These are phyloP conservation scores for Pagetopsis macropterus DNA, from an alignment of 2,797 vertebrate genomes.

Conservation along the genomic window DNA sequence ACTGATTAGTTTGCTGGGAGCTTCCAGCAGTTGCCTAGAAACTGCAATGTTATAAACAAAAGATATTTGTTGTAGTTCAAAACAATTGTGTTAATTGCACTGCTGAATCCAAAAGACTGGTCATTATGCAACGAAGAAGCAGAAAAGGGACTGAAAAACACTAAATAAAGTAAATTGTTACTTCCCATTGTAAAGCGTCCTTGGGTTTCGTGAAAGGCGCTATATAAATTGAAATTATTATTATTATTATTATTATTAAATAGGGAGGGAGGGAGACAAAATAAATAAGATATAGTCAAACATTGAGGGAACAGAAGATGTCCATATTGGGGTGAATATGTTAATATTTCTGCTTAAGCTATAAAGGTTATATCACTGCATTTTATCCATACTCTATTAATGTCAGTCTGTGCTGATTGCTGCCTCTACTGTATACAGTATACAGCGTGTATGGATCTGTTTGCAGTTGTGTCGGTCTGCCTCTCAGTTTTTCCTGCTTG, in stretches of 20 bases:
- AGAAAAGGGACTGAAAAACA: neutral
- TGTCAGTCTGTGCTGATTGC: conserved; percentile 10
- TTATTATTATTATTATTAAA: too few species aligned
- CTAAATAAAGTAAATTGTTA: too few species aligned
- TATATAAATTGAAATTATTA: too few species aligned
- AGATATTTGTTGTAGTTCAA: conserved; percentile 11
- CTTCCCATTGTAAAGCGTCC: too few species aligned
- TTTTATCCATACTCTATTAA: neutral
- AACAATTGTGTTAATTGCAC: conserved; percentile 32
- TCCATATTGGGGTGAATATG: neutral
- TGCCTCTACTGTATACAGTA: conserved; percentile 2
- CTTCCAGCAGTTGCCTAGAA: conserved; percentile 26
- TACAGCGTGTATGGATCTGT: conserved; percentile 21
- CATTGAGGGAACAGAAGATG: neutral
- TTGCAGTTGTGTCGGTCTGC: conserved; percentile 17
- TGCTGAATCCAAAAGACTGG: conserved; percentile 13
- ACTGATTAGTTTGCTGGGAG: conserved; percentile 38
- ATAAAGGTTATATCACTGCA: neutral
- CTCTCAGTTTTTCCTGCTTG: conserved; percentile 16
- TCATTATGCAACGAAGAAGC: conserved; percentile 1
- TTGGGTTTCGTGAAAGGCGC: too few species aligned
- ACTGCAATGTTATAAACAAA: conserved; percentile 21
- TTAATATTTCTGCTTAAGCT: neutral
- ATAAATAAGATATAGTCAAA: neutral
- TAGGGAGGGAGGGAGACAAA: neutral